phyloP scores from a whole-genome alignment of 2,113 vertebrate genomes.

The Tragelaphus buxtoni region DNA sequence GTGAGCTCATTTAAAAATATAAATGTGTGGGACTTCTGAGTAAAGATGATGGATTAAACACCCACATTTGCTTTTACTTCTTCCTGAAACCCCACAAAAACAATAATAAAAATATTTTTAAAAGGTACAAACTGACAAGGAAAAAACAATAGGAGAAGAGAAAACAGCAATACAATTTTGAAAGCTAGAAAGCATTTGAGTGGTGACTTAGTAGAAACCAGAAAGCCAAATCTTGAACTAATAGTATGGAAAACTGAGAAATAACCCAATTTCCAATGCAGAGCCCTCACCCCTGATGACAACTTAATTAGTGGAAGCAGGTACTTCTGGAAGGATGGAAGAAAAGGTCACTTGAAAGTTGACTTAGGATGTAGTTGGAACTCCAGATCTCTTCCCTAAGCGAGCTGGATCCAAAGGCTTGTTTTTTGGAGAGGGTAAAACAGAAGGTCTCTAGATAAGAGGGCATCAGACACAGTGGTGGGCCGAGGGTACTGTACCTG shows the following conservation, averaged over 20 bases:
- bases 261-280: background rate
- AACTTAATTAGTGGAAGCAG: background rate
- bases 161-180: conserved; percentile 36
- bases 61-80: conserved; percentile 59
- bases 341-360: background rate
- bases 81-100: conserved; percentile 42
- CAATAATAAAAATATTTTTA: conserved; percentile 33
- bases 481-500: background rate
- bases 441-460: background rate
- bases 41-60: conserved; percentile 57
- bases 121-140: conserved; percentile 29
- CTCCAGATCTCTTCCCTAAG: background rate
- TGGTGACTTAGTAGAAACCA: conserved; percentile 9
- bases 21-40: conserved; percentile 59
- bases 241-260: background rate
- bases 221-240: background rate
- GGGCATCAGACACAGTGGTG: background rate
- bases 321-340: background rate
- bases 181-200: conserved; percentile 44
- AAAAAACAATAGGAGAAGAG: conserved; percentile 23
- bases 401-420: background rate
- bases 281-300: background rate
- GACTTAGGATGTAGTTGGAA: background rate
- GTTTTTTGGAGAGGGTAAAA: background rate
- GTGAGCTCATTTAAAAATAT: conserved; percentile 59